A percentile compares a stretch with the other conserved stretches of the same genome.
phyloP scores from a whole-genome alignment of 2,888 invertebrate species.

The Pheosia tremula region DNA sequence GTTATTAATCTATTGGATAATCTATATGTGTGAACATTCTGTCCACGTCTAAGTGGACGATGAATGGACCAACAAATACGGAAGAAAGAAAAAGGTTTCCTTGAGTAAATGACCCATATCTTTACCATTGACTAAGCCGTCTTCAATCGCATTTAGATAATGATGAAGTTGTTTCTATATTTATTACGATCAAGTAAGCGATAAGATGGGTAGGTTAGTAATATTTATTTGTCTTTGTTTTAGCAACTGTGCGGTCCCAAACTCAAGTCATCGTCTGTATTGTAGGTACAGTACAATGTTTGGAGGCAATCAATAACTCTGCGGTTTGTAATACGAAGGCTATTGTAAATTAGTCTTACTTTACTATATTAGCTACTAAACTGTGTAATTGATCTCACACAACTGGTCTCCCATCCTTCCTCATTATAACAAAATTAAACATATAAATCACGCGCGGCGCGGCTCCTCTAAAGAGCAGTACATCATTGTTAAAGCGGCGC shows the following conservation, averaged over 20 bases:
- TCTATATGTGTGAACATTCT: neutral
- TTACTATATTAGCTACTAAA: neutral
- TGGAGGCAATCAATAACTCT: too few relatives aligned
- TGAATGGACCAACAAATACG: neutral
- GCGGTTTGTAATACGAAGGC: too few relatives aligned
- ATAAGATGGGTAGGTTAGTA: too few relatives aligned
- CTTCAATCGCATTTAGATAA: too few relatives aligned
- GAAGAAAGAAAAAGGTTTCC: neutral
- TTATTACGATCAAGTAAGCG: too few relatives aligned
- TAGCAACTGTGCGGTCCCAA: too few relatives aligned
- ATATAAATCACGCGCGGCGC: conserved; percentile 28
- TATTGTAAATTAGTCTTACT: neutral
- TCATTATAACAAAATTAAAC: conserved; percentile 38
- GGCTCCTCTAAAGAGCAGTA: conserved; percentile 19
- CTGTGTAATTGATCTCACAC: neutral
- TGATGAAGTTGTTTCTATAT: too few relatives aligned
- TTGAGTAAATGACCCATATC: neutral
- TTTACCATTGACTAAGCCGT: neutral
- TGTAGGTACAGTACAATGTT: too few relatives aligned
- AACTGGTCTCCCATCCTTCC: conserved; percentile 14
- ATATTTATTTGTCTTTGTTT: too few relatives aligned
- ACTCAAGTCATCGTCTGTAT: too few relatives aligned
- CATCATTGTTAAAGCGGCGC: conserved; percentile 31
- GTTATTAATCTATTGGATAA: neutral
- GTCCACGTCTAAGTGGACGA: neutral